Evolutionary conservation across 2,888 invertebrate species (phyloP).

Genomic region (Xanthorhoe spadicearia): DNA sequence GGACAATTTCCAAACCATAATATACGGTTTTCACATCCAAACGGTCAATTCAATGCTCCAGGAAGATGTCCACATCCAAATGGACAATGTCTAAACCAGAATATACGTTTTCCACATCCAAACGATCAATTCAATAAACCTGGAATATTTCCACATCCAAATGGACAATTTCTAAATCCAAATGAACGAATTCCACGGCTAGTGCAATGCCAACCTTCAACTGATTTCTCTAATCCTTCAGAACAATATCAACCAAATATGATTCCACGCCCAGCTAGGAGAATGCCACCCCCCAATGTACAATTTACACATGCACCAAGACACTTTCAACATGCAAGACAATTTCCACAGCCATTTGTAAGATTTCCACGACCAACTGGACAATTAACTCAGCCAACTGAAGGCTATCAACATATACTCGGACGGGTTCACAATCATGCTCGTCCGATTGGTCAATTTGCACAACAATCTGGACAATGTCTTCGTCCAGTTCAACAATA

Average conservation of each 20-base stretch:
- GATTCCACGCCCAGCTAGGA: background rate
- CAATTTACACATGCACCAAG: background rate
- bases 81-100: background rate
- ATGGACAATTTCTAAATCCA: background rate
- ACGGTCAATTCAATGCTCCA: background rate
- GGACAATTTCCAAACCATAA: too few species aligned
- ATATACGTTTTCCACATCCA: background rate
- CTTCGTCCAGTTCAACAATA: background rate
- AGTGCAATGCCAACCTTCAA: too few species aligned
- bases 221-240: too few species aligned
- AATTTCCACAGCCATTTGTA: background rate
- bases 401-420: background rate
- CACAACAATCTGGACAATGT: background rate
- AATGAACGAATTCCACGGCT: too few species aligned
- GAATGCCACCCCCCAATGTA: background rate
- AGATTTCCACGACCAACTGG: background rate
- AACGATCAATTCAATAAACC: background rate
- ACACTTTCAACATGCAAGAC: background rate
- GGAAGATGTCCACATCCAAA: too few species aligned
- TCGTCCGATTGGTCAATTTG: background rate
- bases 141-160: background rate
- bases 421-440: background rate
- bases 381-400: background rate
- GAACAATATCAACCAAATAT: too few species aligned
- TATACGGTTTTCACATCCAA: too few species aligned